A percentile compares a stretch with the other conserved stretches of the same genome.
These are phyloP conservation scores for Lasioglossum pauxillum DNA, from an alignment of 2,888 invertebrate species.

Conservation along the genomic window DNA sequence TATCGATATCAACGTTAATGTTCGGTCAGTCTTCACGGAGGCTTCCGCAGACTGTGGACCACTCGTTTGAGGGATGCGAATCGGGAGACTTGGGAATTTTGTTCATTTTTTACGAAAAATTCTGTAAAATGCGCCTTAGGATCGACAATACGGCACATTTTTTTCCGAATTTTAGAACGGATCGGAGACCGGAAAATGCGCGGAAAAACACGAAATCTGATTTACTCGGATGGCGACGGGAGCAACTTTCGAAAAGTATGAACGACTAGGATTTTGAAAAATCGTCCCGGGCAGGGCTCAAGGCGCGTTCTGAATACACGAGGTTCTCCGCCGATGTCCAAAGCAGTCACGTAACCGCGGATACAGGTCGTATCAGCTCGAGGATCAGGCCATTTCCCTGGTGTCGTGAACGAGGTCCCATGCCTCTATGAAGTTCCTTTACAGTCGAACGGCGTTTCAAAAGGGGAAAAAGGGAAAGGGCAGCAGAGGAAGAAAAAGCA, in stretches of 20 bases:
- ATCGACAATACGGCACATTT: too few species aligned
- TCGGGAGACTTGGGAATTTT: not conserved
- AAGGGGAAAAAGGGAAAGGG: not conserved
- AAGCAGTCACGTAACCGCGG: slow-evolving; percentile 56
- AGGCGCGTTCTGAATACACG: slow-evolving; percentile 17
- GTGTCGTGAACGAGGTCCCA: slow-evolving; percentile 49
- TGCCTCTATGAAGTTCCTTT: slow-evolving; percentile 48
- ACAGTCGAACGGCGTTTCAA: slow-evolving; percentile 49
- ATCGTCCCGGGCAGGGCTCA: not conserved
- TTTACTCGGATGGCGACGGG: too few species aligned
- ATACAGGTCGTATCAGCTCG: slow-evolving; percentile 42
- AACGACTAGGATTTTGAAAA: not conserved
- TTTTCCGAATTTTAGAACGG: too few species aligned
- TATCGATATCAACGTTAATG: not conserved
- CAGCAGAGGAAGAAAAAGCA: not conserved
- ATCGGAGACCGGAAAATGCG: too few species aligned
- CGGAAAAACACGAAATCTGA: too few species aligned
- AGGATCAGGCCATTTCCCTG: slow-evolving; percentile 47
- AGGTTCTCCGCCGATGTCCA: not conserved
- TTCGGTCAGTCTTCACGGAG: not conserved
- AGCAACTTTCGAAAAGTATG: too few species aligned
- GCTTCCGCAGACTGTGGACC: not conserved
- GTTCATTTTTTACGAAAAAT: not conserved
- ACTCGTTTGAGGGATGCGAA: not conserved
- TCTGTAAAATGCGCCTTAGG: too few species aligned